A percentile compares a stretch with the other conserved stretches of the same genome.
Conservation (phyloP, 2,888 invertebrate species). For the Helleia helle region DNA sequence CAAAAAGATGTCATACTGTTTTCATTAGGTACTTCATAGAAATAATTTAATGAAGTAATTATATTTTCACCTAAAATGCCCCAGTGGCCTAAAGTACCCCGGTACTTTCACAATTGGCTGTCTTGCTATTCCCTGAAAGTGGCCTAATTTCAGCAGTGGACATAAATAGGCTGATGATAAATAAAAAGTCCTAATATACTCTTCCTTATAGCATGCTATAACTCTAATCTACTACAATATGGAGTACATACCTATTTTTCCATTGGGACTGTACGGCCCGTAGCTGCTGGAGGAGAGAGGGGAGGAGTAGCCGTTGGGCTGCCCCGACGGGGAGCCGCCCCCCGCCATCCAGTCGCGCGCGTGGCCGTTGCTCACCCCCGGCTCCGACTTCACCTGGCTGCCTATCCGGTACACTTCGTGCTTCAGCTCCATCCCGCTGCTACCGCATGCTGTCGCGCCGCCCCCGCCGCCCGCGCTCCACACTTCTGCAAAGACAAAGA, state of each 20-base stretch:
- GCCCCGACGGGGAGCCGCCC: conserved; percentile 72
- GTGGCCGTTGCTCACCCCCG: conserved; percentile 67
- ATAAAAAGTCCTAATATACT: too few relatives aligned
- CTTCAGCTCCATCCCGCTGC: conserved; percentile 76
- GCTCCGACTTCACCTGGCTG: conserved; percentile 66
- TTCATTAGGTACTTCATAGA: too few relatives aligned
- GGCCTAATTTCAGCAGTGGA: too few relatives aligned
- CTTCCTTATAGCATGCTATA: too few relatives aligned
- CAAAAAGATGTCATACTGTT: too few relatives aligned
- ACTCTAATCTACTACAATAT: neutral
- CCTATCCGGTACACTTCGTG: conserved; percentile 76
- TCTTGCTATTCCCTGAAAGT: too few relatives aligned
- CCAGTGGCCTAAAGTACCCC: too few relatives aligned
- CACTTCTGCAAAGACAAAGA: conserved; percentile 48
- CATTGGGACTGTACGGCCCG: conserved; percentile 92
- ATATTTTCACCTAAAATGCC: too few relatives aligned
- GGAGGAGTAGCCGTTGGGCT: conserved; percentile 86
- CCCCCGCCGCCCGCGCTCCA: conserved; percentile 70
- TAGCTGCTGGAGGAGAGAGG: conserved; percentile 91
- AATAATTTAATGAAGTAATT: too few relatives aligned
- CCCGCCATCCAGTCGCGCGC: conserved; percentile 71
- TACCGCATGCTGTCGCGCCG: conserved; percentile 72
- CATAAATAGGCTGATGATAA: too few relatives aligned
- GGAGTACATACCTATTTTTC: conserved; percentile 84
- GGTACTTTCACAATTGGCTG: too few relatives aligned